phyloP scores from a whole-genome alignment of 2,888 invertebrate genomes.

The Troides helena region DNA sequence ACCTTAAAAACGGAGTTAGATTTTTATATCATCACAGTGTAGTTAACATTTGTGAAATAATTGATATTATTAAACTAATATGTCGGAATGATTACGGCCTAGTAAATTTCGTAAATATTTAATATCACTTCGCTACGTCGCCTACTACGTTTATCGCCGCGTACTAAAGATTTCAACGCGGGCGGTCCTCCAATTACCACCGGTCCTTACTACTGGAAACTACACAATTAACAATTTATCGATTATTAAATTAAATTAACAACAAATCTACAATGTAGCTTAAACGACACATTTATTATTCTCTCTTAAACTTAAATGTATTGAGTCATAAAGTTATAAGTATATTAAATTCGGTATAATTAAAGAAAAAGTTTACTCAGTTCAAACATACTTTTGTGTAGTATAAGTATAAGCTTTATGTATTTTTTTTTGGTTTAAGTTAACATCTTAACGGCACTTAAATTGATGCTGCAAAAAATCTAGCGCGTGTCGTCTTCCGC shows the following conservation, averaged over 20 bases:
- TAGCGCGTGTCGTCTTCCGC: constrained; percentile 48
- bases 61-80: neutral
- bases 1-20: too few relatives aligned
- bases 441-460: constrained; percentile 30
- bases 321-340: too few relatives aligned
- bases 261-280: neutral
- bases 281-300: neutral
- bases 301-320: neutral
- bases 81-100: neutral
- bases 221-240: neutral
- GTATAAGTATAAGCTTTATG: neutral
- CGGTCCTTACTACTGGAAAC: neutral
- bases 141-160: constrained; percentile 31
- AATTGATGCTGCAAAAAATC: constrained; percentile 40
- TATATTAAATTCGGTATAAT: too few relatives aligned
- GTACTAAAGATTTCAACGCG: constrained; percentile 73
- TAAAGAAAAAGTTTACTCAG: neutral
- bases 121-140: constrained; percentile 23
- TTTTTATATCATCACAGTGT: too few relatives aligned
- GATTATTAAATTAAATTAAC: neutral
- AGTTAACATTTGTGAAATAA: neutral
- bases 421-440: constrained; percentile 8
- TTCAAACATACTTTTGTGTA: neutral
- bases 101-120: neutral
- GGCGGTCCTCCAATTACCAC: constrained; percentile 40